phyloP scores from a whole-genome alignment of 2,888 invertebrate species.

The Apotomis betuletana region DNA sequence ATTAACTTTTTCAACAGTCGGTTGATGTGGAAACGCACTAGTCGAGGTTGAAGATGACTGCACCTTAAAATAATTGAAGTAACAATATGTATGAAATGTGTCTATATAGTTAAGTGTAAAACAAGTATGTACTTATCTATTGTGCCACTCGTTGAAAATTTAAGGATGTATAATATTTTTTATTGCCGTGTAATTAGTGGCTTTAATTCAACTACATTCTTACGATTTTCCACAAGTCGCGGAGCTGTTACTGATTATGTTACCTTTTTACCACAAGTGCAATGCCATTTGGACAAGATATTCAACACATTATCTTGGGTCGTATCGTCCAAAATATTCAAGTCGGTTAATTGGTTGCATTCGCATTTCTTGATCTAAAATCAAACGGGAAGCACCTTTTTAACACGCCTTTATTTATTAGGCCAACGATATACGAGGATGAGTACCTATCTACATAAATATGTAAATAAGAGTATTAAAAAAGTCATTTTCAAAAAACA shows the following conservation, averaged over 20 bases:
- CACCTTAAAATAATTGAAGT: conserved; percentile 51
- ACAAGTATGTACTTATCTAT: not conserved
- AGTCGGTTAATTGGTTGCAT: conserved; percentile 72
- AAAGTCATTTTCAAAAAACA: no score
- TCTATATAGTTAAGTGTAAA: not conserved
- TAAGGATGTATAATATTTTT: no score
- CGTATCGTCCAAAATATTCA: conserved; percentile 69
- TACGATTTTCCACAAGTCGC: no score
- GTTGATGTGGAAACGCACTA: conserved; percentile 62
- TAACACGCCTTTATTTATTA: no score
- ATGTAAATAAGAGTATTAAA: no score
- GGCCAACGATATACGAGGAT: no score
- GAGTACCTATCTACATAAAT: no score
- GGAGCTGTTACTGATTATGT: not conserved
- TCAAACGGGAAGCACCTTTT: conserved; percentile 5
- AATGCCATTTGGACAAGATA: conserved; percentile 76
- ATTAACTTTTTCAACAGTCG: conserved; percentile 52
- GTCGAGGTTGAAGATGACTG: conserved; percentile 73
- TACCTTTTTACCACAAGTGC: conserved; percentile 75
- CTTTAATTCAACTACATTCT: no score
- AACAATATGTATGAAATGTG: not conserved
- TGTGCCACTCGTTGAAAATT: no score
- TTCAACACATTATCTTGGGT: conserved; percentile 73
- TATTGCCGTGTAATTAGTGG: no score
- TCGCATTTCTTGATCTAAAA: conserved; percentile 76